Evolutionary conservation across 2,888 invertebrate genomes (phyloP).

Genomic region (Sminthurinus aureus): DNA sequence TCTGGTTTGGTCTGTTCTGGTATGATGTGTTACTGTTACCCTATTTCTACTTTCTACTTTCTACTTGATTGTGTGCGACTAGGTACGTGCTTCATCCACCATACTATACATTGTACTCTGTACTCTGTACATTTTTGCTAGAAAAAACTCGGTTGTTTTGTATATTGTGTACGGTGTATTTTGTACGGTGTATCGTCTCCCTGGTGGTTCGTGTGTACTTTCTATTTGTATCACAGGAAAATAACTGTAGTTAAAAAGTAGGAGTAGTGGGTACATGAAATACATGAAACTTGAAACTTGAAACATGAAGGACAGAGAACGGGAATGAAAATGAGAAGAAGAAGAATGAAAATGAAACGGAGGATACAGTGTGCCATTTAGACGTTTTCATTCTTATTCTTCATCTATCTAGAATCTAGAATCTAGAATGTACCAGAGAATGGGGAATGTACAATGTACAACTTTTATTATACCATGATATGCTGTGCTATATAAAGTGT

Average conservation of each 20-base stretch:
- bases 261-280: too few relatives aligned
- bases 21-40: too few relatives aligned
- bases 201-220: not conserved
- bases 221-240: not conserved
- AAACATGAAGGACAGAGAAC: too few relatives aligned
- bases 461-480: not conserved
- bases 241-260: too few relatives aligned
- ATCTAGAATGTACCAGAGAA: not conserved
- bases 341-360: too few relatives aligned
- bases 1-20: not conserved
- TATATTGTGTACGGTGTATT: not conserved
- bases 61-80: too few relatives aligned
- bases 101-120: not conserved
- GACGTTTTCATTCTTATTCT: too few relatives aligned
- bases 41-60: not conserved
- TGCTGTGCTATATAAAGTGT: not conserved
- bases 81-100: not conserved
- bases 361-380: too few relatives aligned
- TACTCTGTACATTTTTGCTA: not conserved
- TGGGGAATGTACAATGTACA: not conserved
- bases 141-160: not conserved
- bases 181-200: too few relatives aligned
- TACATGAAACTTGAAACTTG: too few relatives aligned
- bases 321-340: too few relatives aligned
- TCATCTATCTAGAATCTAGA: not conserved